These are phyloP conservation scores for Augochlorella aurata DNA, from an alignment of 2,888 invertebrate species.

Conservation along the genomic window DNA sequence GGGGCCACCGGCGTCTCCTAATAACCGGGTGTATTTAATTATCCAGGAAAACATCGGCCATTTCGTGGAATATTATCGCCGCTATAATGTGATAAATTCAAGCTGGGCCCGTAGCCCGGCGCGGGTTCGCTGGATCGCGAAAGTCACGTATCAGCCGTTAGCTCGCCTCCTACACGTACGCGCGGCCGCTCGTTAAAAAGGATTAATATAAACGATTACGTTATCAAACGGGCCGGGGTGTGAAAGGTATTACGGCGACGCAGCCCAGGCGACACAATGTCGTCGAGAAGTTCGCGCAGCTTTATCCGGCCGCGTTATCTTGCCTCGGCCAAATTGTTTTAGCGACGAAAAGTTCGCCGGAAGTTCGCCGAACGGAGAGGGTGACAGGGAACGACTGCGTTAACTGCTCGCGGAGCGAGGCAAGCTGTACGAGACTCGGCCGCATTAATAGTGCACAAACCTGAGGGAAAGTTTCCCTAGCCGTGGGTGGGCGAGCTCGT, in stretches of 20 bases:
- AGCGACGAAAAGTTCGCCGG: constrained; percentile 61
- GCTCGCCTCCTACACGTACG: constrained; percentile 31
- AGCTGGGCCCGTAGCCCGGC: background rate
- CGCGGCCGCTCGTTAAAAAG: constrained; percentile 48
- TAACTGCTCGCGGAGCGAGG: constrained; percentile 31
- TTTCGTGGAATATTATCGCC: background rate
- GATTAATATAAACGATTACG: constrained; percentile 57
- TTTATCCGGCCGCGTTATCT: constrained; percentile 45
- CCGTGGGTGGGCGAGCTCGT: too few relatives aligned
- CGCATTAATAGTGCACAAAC: constrained; percentile 25
- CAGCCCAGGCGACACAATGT: constrained; percentile 7
- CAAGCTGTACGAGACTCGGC: constrained; percentile 2
- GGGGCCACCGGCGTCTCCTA: background rate
- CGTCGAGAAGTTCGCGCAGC: constrained; percentile 39
- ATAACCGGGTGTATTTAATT: constrained; percentile 9
- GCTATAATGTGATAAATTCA: constrained; percentile 33
- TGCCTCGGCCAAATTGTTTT: constrained; percentile 61
- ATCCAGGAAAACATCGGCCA: background rate
- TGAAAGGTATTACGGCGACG: constrained; percentile 46
- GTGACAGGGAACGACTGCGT: constrained; percentile 26
- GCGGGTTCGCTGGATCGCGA: constrained; percentile 14
- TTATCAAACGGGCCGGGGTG: constrained; percentile 45
- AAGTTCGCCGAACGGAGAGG: constrained; percentile 41
- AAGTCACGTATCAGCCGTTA: constrained; percentile 48
- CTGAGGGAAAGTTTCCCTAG: constrained; percentile 10